Base-by-base conservation (phyloP, 2,888 invertebrate species). In the Macroteleia sp. region DNA sequence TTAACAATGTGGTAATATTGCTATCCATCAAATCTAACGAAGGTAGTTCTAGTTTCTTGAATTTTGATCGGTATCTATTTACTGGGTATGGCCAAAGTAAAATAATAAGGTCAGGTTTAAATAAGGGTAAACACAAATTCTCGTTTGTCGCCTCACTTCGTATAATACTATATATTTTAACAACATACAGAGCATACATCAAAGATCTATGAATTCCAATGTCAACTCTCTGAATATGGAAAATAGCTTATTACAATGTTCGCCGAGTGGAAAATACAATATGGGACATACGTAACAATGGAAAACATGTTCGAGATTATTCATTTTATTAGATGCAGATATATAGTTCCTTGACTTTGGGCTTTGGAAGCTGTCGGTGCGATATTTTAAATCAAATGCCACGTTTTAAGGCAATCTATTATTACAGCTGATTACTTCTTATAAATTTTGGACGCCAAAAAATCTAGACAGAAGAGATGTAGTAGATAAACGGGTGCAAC, bases 161-260 rank as follows among this genome's bases (percentile, higher is more conserved):
- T 86, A 83, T 85, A 85, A 86, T 85, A 75, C 81, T 87, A 86
- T 85, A 83, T 85, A 85, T 88, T 87, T 85, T 81, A 79, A 76
- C 87, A 89, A 88, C 87, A 87, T 87, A 87, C 82, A 89, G 87
- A 88, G 86, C 84, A 86, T 87, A 89, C 88, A 88, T 87, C 86
- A 83, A 89, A 80, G 84, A 84, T 82, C 83, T 87, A 86, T 87
- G 83, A 77, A 83, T 85, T 85, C 85, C 84, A 85, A 86, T 85
- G 84, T 86, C 81, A 82, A 84, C 81, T 83, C 83, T 83, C 82
- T 83, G 74, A 82, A 80, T 81, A 85, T 87, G 88, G 84, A 88
- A 88, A 88, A 89, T 88, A 89, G 88, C 86, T 83, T 82, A 81
- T 83, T 82, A 82, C 86, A 85, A 87, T 85, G 82, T 83, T 86